phyloP scores from a whole-genome alignment of 2,797 vertebrate genomes.

The Mycteria americana region DNA sequence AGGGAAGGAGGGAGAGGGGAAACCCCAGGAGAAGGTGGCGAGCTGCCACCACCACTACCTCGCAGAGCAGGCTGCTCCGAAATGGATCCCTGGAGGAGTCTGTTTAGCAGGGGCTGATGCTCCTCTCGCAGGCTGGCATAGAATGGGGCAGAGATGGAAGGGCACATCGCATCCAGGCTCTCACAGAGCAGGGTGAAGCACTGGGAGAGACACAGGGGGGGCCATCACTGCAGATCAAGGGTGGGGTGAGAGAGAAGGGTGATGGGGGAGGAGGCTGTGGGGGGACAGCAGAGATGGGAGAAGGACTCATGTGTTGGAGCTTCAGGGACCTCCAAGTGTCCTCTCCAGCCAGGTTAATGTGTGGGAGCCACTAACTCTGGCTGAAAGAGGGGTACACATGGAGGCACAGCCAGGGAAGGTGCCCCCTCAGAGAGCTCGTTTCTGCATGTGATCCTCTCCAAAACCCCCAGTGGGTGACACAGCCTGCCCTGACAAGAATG shows the following conservation, averaged over 20 bases:
- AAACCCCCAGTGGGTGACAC: neutral
- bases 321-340: neutral
- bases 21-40: neutral
- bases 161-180: constrained; percentile 53
- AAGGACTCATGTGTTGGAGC: neutral
- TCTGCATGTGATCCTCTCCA: neutral
- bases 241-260: neutral
- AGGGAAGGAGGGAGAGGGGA: neutral
- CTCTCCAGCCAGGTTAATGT: neutral
- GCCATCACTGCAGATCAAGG: neutral
- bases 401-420: neutral
- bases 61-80: constrained; percentile 11
- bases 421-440: neutral
- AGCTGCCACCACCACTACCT: constrained; percentile 1
- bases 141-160: constrained; percentile 59
- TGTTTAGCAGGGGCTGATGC: constrained; percentile 55
- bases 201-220: constrained; percentile 35
- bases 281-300: neutral
- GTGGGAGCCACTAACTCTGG: neutral
- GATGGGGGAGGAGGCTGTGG: neutral
- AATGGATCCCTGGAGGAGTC: constrained; percentile 62
- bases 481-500: neutral
- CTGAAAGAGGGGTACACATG: neutral
- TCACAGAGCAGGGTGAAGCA: constrained; percentile 74
- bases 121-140: constrained; percentile 66